Evolutionary conservation across 1,140 invertebrate species (phyloP), one percentile per base, ranked within the genome.

Genomic region (Drosophila orosa): DNA sequence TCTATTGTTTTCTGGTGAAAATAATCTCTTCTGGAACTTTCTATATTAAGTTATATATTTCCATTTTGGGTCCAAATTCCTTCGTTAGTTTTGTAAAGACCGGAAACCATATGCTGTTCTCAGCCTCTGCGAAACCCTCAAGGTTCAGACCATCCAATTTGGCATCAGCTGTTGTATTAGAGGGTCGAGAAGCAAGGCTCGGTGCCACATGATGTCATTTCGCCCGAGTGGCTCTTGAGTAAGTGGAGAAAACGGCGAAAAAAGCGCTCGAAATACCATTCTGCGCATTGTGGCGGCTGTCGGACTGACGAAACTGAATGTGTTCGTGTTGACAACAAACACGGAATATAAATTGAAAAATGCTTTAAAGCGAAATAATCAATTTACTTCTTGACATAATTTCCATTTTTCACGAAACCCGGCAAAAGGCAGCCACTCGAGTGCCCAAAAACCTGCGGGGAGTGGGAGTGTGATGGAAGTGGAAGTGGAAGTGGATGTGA

Each of bases 331-430:
- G 84, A 89, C 84, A 89, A 89, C 84, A 68, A 84, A 89, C 84
- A 89, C 84, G 84, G 84, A 89, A 89, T 89, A 89, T 89, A 91
- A 91, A 91, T 85, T 89, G 86, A 91, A 91, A 90, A 91, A 85
- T 90, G 83, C 83, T 91, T 90, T 90, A 90, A 91, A 91, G 90
- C 90, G 86, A 90, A 91, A 90, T 91, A 91, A 91, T 91, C 90
- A 91, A 91, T 91, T 91, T 91, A 90, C 90, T 90, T 91, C 80
- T 85, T 91, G 90, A 91, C 90, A 91, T 90, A 91, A 91, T 91
- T 91, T 91, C 90, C 83, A 91, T 91, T 91, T 91, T 91, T 91
- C 90, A 91, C 77, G 84, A 87, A 89, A 82, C 80, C 80, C 62
- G 40, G 72, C 39, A 31, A 75, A 83, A 65, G 58, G 82, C 83